phyloP scores from a whole-genome alignment of 2,797 vertebrate species.

The Lateolabrax maculatus region DNA sequence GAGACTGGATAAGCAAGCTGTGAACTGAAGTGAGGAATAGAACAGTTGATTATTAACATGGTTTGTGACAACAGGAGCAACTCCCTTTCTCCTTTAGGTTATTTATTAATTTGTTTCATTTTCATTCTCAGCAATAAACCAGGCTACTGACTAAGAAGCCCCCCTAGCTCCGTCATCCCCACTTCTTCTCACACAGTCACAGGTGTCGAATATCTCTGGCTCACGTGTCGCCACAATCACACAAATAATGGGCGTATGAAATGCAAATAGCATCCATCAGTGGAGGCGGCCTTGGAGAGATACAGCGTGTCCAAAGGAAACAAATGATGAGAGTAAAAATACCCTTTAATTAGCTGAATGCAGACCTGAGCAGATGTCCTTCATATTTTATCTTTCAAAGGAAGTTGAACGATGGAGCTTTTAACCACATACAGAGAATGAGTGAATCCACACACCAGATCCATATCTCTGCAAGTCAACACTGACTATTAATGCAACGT shows the following conservation, averaged over 20 bases:
- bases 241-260: constrained; percentile 39
- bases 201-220: constrained; percentile 29
- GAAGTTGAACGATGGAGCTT: constrained; percentile 26
- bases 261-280: constrained; percentile 52
- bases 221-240: background rate
- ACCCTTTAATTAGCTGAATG: constrained; percentile 30
- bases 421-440: too few species aligned
- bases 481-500: background rate
- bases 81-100: constrained; percentile 1
- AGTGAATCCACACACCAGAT: constrained; percentile 30
- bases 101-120: constrained; percentile 8
- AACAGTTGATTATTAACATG: background rate
- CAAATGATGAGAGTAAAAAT: constrained; percentile 42
- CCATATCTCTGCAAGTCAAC: constrained; percentile 16
- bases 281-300: constrained; percentile 57
- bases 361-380: constrained; percentile 40
- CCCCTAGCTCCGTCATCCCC: background rate
- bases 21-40: constrained; percentile 3
- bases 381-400: constrained; percentile 41
- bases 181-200: constrained; percentile 11
- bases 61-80: constrained; percentile 9
- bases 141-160: background rate
- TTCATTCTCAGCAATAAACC: background rate
- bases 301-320: constrained; percentile 56
- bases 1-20: background rate